Evolutionary conservation across 1,140 invertebrate genomes (phyloP), one percentile per base, ranked within the genome.

Genomic region (Marisa cornuarietis): DNA sequence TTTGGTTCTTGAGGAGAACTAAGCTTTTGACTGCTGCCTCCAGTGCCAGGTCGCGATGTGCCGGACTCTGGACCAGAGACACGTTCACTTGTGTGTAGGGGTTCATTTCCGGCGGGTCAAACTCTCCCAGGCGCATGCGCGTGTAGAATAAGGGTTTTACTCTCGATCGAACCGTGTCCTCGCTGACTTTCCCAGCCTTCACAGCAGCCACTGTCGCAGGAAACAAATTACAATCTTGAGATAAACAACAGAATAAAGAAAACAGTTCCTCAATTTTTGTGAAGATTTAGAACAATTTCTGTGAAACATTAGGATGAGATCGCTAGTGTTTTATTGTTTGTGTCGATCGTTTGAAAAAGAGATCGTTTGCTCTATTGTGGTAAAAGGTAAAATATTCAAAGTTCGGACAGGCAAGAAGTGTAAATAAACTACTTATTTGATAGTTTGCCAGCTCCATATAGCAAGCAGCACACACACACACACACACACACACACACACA

Each of bases 121-220:
- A 90, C 75, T 89, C 86, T 26, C 89, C 89, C 31, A 88, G 83
- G 61, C 83, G 83, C 88, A 90, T 88, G 42, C 89, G 76, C 0
- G 88, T 88, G 76, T 88, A 88, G 78, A 90, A 89, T 22, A 90
- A 69, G 20, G 88, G 88, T 72, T 87, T 88, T 10, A 87, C 83
- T 65, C 84, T 82, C 42, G 54, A 84, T 31, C 84, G 22, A 7
- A 88, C 75, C 22, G 79, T 72, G 0, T 75, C 78, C 31, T 87
- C 84, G 7, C 78, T 81, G 14, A 87, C n/a, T 74, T 86, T 83
- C 22, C 83, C 83, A 49, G 84, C 71, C 11, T 84, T 84, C 0
- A 87, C 79, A 16, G 87, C 87, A 71, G 85, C 82, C 63, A 84
- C 87, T 87, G 66, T 49, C 6, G 11, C 77, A 68, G 74, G 82